These are phyloP conservation scores for Tethea ocularis DNA, from an alignment of 2,888 invertebrate genomes.

Conservation along the genomic window DNA sequence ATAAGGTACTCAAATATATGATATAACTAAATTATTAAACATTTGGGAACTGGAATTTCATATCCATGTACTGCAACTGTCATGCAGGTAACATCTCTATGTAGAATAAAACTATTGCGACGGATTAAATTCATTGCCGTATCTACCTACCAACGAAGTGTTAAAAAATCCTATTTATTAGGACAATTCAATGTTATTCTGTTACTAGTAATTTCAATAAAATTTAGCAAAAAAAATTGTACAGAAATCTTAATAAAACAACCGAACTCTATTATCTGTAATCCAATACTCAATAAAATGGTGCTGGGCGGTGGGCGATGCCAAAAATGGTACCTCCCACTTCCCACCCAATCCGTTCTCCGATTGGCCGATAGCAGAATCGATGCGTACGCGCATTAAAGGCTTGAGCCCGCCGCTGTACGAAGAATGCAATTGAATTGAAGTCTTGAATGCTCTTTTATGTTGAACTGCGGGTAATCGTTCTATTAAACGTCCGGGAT, in stretches of 20 bases:
- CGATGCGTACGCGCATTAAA: constrained; percentile 61
- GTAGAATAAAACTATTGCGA: neutral
- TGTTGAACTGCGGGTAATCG: constrained; percentile 57
- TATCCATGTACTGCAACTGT: too few relatives aligned
- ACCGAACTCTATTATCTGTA: constrained; percentile 65
- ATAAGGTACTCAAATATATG: too few relatives aligned
- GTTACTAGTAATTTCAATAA: constrained; percentile 56
- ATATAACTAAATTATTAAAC: too few relatives aligned
- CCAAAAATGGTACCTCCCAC: constrained; percentile 47
- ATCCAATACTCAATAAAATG: constrained; percentile 64
- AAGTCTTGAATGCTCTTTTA: constrained; percentile 63
- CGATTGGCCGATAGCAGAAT: constrained; percentile 59
- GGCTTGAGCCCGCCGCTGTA: constrained; percentile 39
- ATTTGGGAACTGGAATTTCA: neutral
- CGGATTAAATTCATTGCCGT: neutral
- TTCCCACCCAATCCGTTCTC: constrained; percentile 40
- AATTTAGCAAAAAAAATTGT: constrained; percentile 50
- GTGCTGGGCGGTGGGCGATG: constrained; percentile 66
- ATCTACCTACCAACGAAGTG: constrained; percentile 2
- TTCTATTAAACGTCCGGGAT: constrained; percentile 47
- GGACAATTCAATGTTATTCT: constrained; percentile 43
- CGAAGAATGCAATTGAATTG: constrained; percentile 67
- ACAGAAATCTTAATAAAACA: constrained; percentile 44
- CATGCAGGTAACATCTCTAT: too few relatives aligned
- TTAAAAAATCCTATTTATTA: constrained; percentile 31